Evolutionary conservation across 2,888 invertebrate species (phyloP).

Genomic region (Bibio marci): DNA sequence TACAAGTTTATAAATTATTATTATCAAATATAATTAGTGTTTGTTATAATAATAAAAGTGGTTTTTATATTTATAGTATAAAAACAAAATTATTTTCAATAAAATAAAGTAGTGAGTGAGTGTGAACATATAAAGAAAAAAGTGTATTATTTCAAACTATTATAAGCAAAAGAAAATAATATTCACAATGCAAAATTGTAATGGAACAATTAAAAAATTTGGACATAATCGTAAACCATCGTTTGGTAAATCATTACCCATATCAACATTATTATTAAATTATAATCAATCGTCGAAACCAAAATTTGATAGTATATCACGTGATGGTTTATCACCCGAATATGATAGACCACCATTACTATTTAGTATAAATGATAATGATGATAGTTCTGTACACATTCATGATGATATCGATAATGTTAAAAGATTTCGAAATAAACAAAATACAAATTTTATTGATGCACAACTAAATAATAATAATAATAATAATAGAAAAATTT

Average conservation of each 20-base stretch:
- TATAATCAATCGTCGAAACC: constrained; percentile 13
- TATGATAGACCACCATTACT: background rate
- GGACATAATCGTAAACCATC: constrained; percentile 24
- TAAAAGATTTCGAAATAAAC: too few relatives aligned
- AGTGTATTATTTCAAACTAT: too few relatives aligned
- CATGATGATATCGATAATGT: background rate
- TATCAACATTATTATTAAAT: constrained; percentile 23
- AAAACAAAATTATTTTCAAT: too few relatives aligned
- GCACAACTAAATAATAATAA: too few relatives aligned
- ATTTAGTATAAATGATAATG: background rate
- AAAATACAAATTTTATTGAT: too few relatives aligned
- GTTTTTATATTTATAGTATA: too few relatives aligned
- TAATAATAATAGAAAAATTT: too few relatives aligned
- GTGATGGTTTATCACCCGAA: constrained; percentile 14
- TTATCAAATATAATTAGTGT: too few relatives aligned
- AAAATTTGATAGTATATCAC: constrained; percentile 11
- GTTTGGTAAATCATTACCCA: constrained; percentile 26
- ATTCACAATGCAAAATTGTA: constrained; percentile 15
- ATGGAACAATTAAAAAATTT: constrained; percentile 11
- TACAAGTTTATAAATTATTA: too few relatives aligned
- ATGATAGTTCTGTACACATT: background rate
- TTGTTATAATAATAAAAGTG: too few relatives aligned
- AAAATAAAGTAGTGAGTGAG: too few relatives aligned
- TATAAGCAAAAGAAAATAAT: constrained; percentile 11
- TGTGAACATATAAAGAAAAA: too few relatives aligned